Evolutionary conservation across 1,140 invertebrate genomes (phyloP), one percentile per base, ranked within the genome.

Genomic region (Meloidogyne floridensis): DNA sequence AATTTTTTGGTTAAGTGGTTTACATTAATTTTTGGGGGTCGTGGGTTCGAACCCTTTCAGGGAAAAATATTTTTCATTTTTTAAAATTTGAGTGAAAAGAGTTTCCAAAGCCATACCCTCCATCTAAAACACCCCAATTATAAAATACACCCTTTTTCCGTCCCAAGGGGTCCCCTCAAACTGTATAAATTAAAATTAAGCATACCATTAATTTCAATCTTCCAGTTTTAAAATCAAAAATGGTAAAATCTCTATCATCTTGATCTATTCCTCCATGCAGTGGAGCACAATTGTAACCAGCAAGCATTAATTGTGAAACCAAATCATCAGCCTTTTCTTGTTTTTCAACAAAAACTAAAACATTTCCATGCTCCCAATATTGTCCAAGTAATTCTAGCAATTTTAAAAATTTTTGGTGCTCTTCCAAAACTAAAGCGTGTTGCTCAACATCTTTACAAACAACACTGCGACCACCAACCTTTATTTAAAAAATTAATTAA

Each of bases 221-320:
- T 65, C 96, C 97, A 53, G 93, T 93, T 92, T 99, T 99, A 90
- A 99, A 99, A 91, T 99, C 97, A 43, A 95, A 93, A 84, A 99
- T 98, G 0, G 95, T 98, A 1, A 95, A 97, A 91, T 99, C 97
- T 84, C 98, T 92, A 92, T 99, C 97, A 91, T 96, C 98, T 91
- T 99, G 98, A 92, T 99, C 98, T 87, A 99, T 98, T 87, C 96
- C 98, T 73, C 98, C 98, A 90, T 99, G 98, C 32, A 99, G 92
- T 47, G 96, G 95, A 93, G 98, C 94, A 90, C 96, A 98, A 86
- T 98, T 98, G 86, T 92, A 92, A 0, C 95, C 95, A 0, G 96
- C 95, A 90, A 95, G 97, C 94, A 99, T 95, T 0, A 99, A 92
- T 88, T 98, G 95, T 90, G 96, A 96, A 47, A 98, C 91, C 5